Evolutionary conservation across 2,113 vertebrate genomes (phyloP).

Genomic region (Oxygymnocypris stewartii): DNA sequence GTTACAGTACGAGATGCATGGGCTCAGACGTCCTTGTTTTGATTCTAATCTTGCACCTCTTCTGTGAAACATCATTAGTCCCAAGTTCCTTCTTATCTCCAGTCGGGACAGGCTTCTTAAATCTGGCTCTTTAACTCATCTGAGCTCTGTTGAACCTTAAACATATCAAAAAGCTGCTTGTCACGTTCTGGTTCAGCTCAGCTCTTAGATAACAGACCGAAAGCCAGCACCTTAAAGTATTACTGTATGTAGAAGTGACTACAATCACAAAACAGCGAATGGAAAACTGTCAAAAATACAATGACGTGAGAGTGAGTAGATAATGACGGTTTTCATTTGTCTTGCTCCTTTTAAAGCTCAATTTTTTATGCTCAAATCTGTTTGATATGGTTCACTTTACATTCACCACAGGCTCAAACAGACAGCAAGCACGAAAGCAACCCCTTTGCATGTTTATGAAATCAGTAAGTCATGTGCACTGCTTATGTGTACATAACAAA

Average conservation of each 20-base stretch:
- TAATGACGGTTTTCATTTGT: not conserved
- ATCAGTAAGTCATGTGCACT: not conserved
- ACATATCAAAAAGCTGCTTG: not conserved
- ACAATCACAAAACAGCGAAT: not conserved
- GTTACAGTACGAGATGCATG: not conserved
- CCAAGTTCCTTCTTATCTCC: not conserved
- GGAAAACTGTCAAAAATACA: not conserved
- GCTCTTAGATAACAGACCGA: not conserved
- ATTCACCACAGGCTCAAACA: not conserved
- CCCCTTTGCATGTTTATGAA: not conserved
- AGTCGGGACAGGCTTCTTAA: not conserved
- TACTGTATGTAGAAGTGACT: not conserved
- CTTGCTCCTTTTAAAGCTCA: not conserved
- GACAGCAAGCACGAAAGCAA: not conserved
- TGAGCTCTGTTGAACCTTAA: not conserved
- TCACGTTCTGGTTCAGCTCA: not conserved
- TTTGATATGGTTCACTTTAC: not conserved
- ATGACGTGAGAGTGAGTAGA: not conserved
- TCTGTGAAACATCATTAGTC: not conserved
- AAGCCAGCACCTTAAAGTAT: constrained; percentile 18
- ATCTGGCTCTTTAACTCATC: not conserved
- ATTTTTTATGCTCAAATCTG: not conserved
- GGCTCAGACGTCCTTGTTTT: not conserved
- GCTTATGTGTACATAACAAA: not conserved
- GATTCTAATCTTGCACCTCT: constrained; percentile 24